Evolutionary conservation across 1,140 invertebrate species (phyloP).

Genomic region (Drosophila insularis): DNA sequence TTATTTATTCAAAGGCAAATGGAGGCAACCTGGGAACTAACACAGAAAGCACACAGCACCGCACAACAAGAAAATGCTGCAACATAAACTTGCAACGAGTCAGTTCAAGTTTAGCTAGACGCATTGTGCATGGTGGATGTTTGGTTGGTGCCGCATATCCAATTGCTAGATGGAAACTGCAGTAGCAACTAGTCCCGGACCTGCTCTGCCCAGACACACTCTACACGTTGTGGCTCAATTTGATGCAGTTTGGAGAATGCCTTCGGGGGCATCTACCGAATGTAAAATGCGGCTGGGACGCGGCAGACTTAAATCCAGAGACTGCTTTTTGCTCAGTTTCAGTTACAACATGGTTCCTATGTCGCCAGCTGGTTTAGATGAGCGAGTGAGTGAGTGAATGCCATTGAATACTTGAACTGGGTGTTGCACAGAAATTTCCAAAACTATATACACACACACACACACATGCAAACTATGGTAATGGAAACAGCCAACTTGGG

Average conservation of each 20-base stretch:
- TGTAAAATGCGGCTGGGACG: not conserved
- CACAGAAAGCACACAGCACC: not conserved
- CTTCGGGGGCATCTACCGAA: not conserved
- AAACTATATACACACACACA: too few relatives aligned
- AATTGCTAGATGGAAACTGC: not conserved
- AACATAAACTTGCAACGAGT: constrained; percentile 9
- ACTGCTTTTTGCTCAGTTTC: constrained; percentile 1
- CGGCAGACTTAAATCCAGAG: not conserved
- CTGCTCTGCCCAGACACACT: not conserved
- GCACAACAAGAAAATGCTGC: not conserved
- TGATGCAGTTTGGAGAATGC: constrained; percentile 15
- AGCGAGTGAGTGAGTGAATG: not conserved
- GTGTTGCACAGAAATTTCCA: not conserved
- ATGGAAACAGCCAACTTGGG: not conserved
- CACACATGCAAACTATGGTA: not conserved
- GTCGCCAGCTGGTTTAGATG: not conserved
- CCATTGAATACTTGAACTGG: not conserved
- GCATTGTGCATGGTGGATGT: constrained; percentile 10
- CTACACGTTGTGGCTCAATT: constrained; percentile 38
- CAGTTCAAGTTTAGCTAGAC: constrained; percentile 23
- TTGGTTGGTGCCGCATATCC: not conserved
- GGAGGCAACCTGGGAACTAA: constrained; percentile 6
- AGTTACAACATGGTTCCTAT: not conserved
- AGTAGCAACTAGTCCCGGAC: constrained; percentile 1
- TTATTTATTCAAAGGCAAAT: constrained; percentile 66